Base-by-base conservation (phyloP, 1,140 invertebrate genomes). In the Euura lappo region DNA sequence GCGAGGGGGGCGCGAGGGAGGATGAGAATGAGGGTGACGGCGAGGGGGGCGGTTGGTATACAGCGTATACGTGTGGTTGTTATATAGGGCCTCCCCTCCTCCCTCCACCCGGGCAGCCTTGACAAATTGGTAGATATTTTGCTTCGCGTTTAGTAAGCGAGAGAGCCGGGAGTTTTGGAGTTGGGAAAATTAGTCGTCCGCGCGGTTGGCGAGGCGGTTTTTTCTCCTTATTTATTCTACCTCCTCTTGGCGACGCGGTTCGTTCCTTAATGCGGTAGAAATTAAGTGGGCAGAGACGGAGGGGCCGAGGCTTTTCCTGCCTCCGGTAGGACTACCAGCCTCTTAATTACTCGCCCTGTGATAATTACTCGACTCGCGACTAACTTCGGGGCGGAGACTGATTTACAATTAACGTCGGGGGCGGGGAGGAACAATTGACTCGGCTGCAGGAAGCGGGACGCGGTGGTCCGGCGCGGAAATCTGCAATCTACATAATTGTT, bases 91-190 rank as follows among this genome's bases (percentile, higher is more conserved):
- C 28, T 28, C 28, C 28, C 28, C n/a, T n/a, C n/a, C n/a, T n/a
- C n/a, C 51, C 10, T 60, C 51, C 51, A 3, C 13, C 13, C 51
- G 10, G 8, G 1, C 51, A 60, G 8, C 51, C 51, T 60, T 60
- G 51, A 60, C 51, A 60, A 60, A 60, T 60, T 60, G 51, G 51
- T 60, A 60, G 51, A 60, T 60, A 60, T 60, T 60, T 60, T n/a
- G 51, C 51, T 60, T 28, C 28, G 28, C 28, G 51, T 60, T n/a
- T n/a, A n/a, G 51, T 60, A 60, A 60, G 51, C 51, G 51, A n/a
- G 51, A n/a, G 51, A n/a, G 51, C 13, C 10, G 51, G 51, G 10
- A n/a, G 51, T 60, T 60, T 3, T 8, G 51, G 10, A n/a, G 51
- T 60, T n/a, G 51, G 51, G 51, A 11, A 60, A 11, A 60, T 60